Conservation (phyloP, 2,888 invertebrate genomes). For the Cacoxenus indagator region DNA sequence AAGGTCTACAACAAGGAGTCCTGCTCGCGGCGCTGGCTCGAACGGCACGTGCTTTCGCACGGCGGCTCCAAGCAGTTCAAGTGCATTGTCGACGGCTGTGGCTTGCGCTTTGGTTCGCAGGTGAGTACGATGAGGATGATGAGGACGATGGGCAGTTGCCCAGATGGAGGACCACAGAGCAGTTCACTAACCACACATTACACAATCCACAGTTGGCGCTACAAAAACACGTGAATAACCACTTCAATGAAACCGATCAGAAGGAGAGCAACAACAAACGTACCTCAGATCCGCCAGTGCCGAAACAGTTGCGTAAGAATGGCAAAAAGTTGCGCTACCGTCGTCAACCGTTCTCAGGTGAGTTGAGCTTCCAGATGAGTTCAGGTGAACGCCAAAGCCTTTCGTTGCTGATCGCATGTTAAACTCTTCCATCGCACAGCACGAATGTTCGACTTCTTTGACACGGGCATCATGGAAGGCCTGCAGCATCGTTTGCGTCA, state of each 20-base stretch:
- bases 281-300: slow-evolving; percentile 80
- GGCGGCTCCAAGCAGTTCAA: slow-evolving; percentile 94
- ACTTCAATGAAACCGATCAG: slow-evolving; percentile 78
- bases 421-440: slow-evolving; percentile 76
- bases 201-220: slow-evolving; percentile 74
- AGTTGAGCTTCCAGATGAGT: slow-evolving; percentile 53
- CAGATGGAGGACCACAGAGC: too few species aligned
- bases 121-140: slow-evolving; percentile 72
- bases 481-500: slow-evolving; percentile 85
- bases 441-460: slow-evolving; percentile 94
- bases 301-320: slow-evolving; percentile 86
- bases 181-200: too few species aligned
- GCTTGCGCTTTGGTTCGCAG: slow-evolving; percentile 88
- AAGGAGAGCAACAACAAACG: slow-evolving; percentile 76
- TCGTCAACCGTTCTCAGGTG: slow-evolving; percentile 91
- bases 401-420: background rate
- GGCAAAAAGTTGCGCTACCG: slow-evolving; percentile 90
- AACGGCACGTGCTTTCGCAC: slow-evolving; percentile 91
- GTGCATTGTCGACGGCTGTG: slow-evolving; percentile 96
- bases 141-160: too few species aligned
- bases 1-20: slow-evolving; percentile 94
- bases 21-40: slow-evolving; percentile 93
- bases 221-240: slow-evolving; percentile 93
- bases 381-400: background rate
- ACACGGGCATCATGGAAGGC: slow-evolving; percentile 92